phyloP scores from a whole-genome alignment of 1,140 invertebrate genomes.

The Potamilus streckersoni region DNA sequence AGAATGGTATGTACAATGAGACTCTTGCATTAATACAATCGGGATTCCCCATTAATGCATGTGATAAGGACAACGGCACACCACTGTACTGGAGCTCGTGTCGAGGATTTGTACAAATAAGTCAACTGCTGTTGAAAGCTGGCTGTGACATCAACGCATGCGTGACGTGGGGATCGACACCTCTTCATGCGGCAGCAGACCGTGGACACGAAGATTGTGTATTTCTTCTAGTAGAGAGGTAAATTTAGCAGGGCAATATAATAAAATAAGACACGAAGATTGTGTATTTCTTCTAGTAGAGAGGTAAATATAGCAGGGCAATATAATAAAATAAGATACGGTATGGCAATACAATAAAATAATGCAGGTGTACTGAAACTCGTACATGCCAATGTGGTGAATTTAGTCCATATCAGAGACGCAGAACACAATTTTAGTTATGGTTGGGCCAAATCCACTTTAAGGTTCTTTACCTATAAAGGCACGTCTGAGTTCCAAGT shows the following conservation, averaged over 20 bases:
- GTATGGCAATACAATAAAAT: too few relatives aligned
- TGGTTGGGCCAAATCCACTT: too few relatives aligned
- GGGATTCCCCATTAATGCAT: constrained; percentile 12
- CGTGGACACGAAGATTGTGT: constrained; percentile 42
- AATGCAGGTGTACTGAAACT: too few relatives aligned
- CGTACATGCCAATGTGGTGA: too few relatives aligned
- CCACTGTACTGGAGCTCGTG: constrained; percentile 53
- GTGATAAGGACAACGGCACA: constrained; percentile 40
- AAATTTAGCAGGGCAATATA: not conserved
- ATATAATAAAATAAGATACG: too few relatives aligned
- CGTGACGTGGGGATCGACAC: constrained; percentile 48
- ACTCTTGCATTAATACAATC: constrained; percentile 17
- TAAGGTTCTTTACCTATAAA: too few relatives aligned
- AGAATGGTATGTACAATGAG: constrained; percentile 26
- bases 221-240: constrained; percentile 41
- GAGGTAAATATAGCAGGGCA: constrained; percentile 26
- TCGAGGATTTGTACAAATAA: constrained; percentile 39
- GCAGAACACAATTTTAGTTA: too few relatives aligned
- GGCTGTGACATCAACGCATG: constrained; percentile 42
- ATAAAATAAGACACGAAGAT: constrained; percentile 25
- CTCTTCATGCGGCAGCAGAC: constrained; percentile 51
- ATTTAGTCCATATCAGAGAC: too few relatives aligned
- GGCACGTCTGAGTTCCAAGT: too few relatives aligned
- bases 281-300: constrained; percentile 41
- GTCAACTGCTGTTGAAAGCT: constrained; percentile 39